These are phyloP conservation scores for Poecilia wingei DNA, from an alignment of 2,797 vertebrate genomes.

Conservation along the genomic window DNA sequence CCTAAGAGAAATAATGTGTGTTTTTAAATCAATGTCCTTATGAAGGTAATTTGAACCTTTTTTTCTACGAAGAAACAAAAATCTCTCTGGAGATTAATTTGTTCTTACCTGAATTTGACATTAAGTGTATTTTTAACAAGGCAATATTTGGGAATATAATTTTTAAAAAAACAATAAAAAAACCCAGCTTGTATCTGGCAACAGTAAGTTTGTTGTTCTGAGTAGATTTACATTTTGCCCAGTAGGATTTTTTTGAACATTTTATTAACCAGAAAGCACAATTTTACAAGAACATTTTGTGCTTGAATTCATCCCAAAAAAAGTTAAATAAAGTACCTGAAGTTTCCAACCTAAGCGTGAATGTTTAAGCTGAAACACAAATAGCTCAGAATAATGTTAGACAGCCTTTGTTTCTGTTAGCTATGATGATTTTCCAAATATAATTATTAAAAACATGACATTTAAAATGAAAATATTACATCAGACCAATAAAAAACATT, in stretches of 20 bases:
- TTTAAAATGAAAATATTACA: background rate
- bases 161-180: background rate
- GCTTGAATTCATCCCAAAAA: background rate
- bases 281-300: background rate
- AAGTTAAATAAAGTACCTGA: background rate
- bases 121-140: background rate
- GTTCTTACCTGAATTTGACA: background rate
- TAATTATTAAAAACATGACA: background rate
- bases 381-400: background rate
- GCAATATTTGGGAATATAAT: background rate
- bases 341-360: background rate
- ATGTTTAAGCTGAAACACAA: background rate
- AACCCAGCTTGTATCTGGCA: background rate
- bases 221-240: background rate
- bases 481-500: background rate
- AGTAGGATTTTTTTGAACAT: background rate
- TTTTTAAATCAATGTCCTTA: background rate
- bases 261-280: background rate
- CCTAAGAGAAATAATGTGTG: background rate
- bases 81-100: background rate
- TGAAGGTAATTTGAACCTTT: background rate
- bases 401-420: background rate
- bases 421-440: background rate
- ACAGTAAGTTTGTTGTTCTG: background rate
- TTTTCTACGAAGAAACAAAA: background rate